Evolutionary conservation across 2,888 invertebrate species (phyloP).

Genomic region (Trachelus troglodyta): DNA sequence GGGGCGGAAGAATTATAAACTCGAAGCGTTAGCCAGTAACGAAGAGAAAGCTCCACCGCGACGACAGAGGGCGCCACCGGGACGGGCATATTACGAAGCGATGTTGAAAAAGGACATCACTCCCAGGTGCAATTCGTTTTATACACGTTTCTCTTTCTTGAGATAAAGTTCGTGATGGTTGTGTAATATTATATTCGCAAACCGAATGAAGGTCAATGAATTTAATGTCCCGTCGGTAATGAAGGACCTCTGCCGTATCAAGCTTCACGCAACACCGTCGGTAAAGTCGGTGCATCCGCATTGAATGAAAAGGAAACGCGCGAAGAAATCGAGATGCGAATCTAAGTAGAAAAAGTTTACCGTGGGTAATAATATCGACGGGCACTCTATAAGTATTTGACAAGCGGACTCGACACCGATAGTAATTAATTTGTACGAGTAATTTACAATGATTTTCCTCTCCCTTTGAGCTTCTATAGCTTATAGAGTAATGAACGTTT

Average conservation of each 20-base stretch:
- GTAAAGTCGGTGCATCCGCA: constrained; percentile 3
- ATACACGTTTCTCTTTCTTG: neutral
- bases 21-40: constrained; percentile 14
- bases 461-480: constrained; percentile 49
- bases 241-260: neutral
- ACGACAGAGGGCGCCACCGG: constrained; percentile 9
- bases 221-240: neutral
- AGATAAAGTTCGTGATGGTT: neutral
- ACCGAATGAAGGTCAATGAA: neutral
- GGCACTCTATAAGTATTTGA: constrained; percentile 47
- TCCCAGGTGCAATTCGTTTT: neutral
- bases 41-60: constrained; percentile 7
- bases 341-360: constrained; percentile 46
- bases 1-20: neutral
- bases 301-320: constrained; percentile 12
- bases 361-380: constrained; percentile 46
- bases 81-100: neutral
- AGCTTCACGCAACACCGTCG: neutral
- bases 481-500: constrained; percentile 50
- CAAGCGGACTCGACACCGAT: constrained; percentile 55
- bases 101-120: neutral
- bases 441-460: constrained; percentile 44
- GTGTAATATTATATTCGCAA: neutral
- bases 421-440: constrained; percentile 51
- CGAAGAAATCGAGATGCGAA: constrained; percentile 28